Conservation (phyloP, 2,888 invertebrate genomes). For the Mantis religiosa region DNA sequence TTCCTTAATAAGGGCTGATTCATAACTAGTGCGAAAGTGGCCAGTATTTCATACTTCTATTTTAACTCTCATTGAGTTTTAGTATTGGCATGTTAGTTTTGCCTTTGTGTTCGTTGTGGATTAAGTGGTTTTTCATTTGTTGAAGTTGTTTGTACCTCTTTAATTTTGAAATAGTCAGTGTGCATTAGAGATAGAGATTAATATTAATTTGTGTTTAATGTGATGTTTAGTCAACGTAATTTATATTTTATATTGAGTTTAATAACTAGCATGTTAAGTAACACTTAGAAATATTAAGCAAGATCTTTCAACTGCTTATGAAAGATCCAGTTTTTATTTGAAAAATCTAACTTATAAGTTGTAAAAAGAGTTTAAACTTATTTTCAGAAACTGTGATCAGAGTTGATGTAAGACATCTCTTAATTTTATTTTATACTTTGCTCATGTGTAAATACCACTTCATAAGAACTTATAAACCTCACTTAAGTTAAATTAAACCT, state of each 20-base stretch:
- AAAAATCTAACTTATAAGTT: slow-evolving; percentile 11
- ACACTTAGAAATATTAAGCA: background rate
- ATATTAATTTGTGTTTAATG: slow-evolving; percentile 25
- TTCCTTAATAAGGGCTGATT: background rate
- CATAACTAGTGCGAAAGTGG: slow-evolving; percentile 8
- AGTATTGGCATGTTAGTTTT: slow-evolving; percentile 11
- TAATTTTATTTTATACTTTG: background rate
- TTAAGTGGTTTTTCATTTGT: slow-evolving; percentile 10
- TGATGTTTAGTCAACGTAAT: slow-evolving; percentile 28
- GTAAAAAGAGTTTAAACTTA: slow-evolving; percentile 3
- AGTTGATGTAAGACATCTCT: background rate
- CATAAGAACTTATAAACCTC: background rate
- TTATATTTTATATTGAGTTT: slow-evolving; percentile 13
- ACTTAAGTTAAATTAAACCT: background rate
- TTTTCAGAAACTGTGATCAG: slow-evolving; percentile 3
- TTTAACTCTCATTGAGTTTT: background rate
- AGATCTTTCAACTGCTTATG: background rate
- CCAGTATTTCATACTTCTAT: background rate
- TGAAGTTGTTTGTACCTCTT: slow-evolving; percentile 27
- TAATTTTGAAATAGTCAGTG: slow-evolving; percentile 22
- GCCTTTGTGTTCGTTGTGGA: slow-evolving; percentile 4
- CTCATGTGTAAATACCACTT: slow-evolving; percentile 1
- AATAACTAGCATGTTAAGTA: slow-evolving; percentile 18
- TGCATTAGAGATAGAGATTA: slow-evolving; percentile 22
- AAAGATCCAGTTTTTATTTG: slow-evolving; percentile 3